Conservation (phyloP, 2,797 vertebrate genomes). For the Gallirallus australis region DNA sequence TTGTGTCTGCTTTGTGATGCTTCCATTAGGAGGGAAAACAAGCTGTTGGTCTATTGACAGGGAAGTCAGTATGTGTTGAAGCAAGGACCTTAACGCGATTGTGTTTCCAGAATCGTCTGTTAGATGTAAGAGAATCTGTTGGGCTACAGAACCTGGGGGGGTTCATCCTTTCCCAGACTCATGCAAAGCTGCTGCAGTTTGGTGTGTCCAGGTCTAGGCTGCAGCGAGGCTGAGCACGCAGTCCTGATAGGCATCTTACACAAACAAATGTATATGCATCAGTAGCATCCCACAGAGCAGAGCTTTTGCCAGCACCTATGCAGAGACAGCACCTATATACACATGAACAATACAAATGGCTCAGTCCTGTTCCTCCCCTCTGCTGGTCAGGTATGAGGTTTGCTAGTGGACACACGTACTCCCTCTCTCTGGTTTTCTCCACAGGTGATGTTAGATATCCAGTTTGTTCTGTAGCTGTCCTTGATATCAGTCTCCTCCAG, state of each 20-base stretch:
- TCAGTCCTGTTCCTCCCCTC: not conserved
- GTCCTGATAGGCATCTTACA: rapidly evolving
- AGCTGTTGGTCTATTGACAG: not conserved
- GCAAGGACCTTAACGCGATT: not conserved
- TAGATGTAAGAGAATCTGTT: not conserved
- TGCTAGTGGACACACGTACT: not conserved
- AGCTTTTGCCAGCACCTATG: not conserved
- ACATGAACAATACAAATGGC: too few species aligned
- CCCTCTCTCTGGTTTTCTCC: not conserved
- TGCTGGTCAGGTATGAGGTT: not conserved
- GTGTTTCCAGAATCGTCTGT: not conserved
- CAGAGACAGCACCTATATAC: not conserved
- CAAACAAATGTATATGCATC: too few species aligned
- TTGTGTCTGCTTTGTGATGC: not conserved
- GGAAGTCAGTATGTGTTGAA: not conserved
- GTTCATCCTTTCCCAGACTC: not conserved
- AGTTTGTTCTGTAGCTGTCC: not conserved
- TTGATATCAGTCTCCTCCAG: not conserved
- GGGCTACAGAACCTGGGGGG: not conserved
- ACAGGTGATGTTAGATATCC: not conserved
- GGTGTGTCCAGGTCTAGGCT: not conserved
- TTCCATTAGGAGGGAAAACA: not conserved
- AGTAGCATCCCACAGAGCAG: not conserved
- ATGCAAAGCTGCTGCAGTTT: not conserved
- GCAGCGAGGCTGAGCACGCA: not conserved